phyloP scores from a whole-genome alignment of 2,888 invertebrate species.

The Tiliacea aurago region DNA sequence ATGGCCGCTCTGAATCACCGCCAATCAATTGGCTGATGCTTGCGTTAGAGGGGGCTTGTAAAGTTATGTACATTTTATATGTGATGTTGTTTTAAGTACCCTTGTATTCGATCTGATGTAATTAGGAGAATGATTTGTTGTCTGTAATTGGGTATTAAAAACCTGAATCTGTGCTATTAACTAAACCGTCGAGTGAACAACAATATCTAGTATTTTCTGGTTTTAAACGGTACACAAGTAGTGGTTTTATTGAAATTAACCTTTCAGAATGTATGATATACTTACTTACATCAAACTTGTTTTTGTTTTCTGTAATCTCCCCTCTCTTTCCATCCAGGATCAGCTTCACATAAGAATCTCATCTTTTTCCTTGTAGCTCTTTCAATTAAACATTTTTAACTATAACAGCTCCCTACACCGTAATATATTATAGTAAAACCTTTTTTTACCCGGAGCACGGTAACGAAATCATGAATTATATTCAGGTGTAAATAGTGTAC shows the following conservation, averaged over 20 bases:
- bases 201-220: not conserved
- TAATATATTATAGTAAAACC: conserved; percentile 40
- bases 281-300: too few relatives aligned
- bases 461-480: conserved; percentile 84
- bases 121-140: not conserved
- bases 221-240: not conserved
- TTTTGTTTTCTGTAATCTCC: not conserved
- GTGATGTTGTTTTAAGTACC: conserved; percentile 21
- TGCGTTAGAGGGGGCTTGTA: conserved; percentile 39
- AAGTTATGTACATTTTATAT: conserved; percentile 32
- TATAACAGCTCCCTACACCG: conserved; percentile 21
- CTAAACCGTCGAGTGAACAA: not conserved
- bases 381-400: conserved; percentile 12
- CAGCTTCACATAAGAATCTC: not conserved
- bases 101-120: not conserved
- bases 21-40: conserved; percentile 57
- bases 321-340: not conserved
- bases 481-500: conserved; percentile 86
- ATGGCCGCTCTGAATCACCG: conserved; percentile 49
- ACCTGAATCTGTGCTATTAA: not conserved
- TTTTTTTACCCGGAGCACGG: conserved; percentile 58
- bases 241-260: not conserved
- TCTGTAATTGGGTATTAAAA: not conserved
- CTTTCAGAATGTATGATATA: not conserved
- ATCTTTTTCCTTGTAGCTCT: not conserved